phyloP scores from a whole-genome alignment of 1,140 invertebrate species.

The Teleopsis dalmanni region DNA sequence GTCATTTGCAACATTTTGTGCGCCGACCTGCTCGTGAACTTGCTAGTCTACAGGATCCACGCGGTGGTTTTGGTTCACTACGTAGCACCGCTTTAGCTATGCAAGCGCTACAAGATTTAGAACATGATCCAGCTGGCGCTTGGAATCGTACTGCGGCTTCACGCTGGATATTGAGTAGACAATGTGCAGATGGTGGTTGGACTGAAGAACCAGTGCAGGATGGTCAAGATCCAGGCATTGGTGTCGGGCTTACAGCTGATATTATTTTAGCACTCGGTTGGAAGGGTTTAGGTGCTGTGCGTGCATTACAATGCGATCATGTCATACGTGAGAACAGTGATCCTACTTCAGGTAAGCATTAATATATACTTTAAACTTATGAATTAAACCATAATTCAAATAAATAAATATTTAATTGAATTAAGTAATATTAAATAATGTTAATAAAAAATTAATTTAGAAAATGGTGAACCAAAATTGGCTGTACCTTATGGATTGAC shows the following conservation, averaged over 20 bases:
- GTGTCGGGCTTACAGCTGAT: constrained; percentile 62
- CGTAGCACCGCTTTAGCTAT: constrained; percentile 72
- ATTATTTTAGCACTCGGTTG: constrained; percentile 64
- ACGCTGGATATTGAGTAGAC: constrained; percentile 62
- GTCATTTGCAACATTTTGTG: constrained; percentile 69
- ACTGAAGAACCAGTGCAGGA: constrained; percentile 50
- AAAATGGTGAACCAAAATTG: constrained; percentile 42
- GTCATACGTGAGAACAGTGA: constrained; percentile 44
- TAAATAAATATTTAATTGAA: neutral
- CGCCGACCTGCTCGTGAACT: constrained; percentile 63
- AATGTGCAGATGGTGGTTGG: constrained; percentile 69
- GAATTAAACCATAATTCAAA: neutral
- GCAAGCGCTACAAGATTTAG: constrained; percentile 65
- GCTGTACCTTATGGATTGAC: constrained; percentile 41
- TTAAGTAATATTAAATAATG: constrained; percentile 1
- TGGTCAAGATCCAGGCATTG: constrained; percentile 42
- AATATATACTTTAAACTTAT: neutral
- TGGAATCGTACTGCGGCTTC: constrained; percentile 72
- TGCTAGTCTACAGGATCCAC: constrained; percentile 65
- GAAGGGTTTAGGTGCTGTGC: constrained; percentile 58
- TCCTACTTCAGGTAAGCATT: constrained; percentile 27
- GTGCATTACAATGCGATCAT: constrained; percentile 59
- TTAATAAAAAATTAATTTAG: constrained; percentile 15
- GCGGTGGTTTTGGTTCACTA: constrained; percentile 76
- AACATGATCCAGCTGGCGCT: constrained; percentile 52